Evolutionary conservation across 2,797 vertebrate genomes (phyloP).

Genomic region (Cyclura pinguis): DNA sequence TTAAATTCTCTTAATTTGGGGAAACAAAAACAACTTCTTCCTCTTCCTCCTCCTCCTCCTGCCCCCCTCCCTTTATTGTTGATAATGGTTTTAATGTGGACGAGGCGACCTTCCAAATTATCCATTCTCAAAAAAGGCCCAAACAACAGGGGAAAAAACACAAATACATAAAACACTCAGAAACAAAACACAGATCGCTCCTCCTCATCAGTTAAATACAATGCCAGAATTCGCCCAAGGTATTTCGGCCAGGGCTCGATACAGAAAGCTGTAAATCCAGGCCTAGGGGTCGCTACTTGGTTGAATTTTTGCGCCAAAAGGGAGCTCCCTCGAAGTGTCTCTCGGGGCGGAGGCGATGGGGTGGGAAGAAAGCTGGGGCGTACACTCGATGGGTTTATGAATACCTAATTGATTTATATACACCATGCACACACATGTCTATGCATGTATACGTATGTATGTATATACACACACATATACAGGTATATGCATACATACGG

Average conservation of each 20-base stretch:
- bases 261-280: constrained; percentile 65
- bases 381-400: not conserved
- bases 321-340: constrained; percentile 35
- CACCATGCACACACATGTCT: too few species aligned
- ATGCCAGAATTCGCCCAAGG: constrained; percentile 63
- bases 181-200: too few species aligned
- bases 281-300: constrained; percentile 81
- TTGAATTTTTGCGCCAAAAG: constrained; percentile 74
- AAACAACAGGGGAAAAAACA: too few species aligned
- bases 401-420: not conserved
- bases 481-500: too few species aligned
- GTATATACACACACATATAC: too few species aligned
- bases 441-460: too few species aligned
- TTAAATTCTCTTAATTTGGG: too few species aligned
- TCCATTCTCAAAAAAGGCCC: too few species aligned
- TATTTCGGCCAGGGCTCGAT: constrained; percentile 62
- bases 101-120: not conserved
- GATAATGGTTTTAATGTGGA: not conserved
- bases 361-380: constrained; percentile 75
- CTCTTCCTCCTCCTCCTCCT: too few species aligned
- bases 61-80: not conserved
- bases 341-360: constrained; percentile 47
- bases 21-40: too few species aligned
- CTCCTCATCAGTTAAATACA: not conserved
- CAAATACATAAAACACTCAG: too few species aligned